Evolutionary conservation across 2,113 vertebrate species (phyloP), one percentile per base, ranked within the genome.

Genomic region (Myxocyprinus asiaticus): DNA sequence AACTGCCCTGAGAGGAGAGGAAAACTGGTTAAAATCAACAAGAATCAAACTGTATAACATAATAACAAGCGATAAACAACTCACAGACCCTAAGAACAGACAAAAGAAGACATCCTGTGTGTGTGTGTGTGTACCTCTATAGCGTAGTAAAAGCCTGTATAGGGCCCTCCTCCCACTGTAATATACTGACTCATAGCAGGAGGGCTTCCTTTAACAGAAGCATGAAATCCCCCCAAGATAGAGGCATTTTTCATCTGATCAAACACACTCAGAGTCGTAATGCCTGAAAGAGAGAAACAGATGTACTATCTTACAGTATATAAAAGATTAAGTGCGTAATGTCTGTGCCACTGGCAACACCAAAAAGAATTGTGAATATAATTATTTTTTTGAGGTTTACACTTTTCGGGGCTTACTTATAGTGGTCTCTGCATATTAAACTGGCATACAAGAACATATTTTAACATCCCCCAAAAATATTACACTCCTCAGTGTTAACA

Each of bases 241-340:
- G 98, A 99, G n/a, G 97, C 98, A 67, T 97, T 98, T 94, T 96
- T 99, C 98, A 99, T 98, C 90, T 99, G 98, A 90, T 99, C 97
- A 85, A 99, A 99, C 74, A 97, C 95, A 79, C 93, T 97, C 69
- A 98, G 92, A 4, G 96, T 97, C 94, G 95, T 97, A 53, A 98
- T 89, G 78, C 98, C 98, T 99, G 62, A 63, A 47, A 45, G 7
- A 50, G 33, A 53, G 33, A 63, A 3, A 62, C 11, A 63, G 55
- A 50, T 11, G 22, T 33, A 50, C 9, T 33, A 59, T 55, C 5
- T 58, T 4, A 45, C 4, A 1, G 11, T 58, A 58, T 48, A 48
- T 48, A 48, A 48, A 5, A 48, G 47, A 6, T 48, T 48, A 33
- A 33, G 22, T 1, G 22, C 22, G 22, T 33, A 33, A 33, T 33